phyloP scores from a whole-genome alignment of 2,797 vertebrate species.

The Nyctibius grandis region DNA sequence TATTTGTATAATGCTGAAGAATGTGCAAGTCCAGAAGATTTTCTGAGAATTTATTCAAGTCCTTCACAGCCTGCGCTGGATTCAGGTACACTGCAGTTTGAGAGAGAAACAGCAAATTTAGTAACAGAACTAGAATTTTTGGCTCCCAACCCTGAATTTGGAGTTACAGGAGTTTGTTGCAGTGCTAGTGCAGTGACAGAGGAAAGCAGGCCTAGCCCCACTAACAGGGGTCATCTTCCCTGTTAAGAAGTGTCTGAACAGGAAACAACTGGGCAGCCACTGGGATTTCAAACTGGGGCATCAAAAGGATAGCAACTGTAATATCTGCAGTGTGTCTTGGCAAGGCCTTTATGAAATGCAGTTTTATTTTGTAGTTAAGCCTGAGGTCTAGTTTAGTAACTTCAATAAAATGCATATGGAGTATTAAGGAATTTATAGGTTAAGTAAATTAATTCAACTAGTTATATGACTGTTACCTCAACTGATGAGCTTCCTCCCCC shows the following conservation, averaged over 20 bases:
- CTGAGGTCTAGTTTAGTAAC: not conserved
- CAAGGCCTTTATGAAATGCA: not conserved
- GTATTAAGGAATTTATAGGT: not conserved
- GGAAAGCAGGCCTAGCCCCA: not conserved
- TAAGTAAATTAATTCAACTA: not conserved
- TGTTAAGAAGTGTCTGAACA: not conserved
- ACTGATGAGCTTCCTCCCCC: not conserved
- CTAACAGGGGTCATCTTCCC: no score
- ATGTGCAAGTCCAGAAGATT: slow-evolving; percentile 46
- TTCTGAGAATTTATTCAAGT: slow-evolving; percentile 54
- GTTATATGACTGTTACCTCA: not conserved
- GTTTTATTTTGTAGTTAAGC: not conserved
- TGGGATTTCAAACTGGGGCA: not conserved
- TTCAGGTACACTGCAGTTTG: slow-evolving; percentile 2
- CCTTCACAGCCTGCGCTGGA: slow-evolving; percentile 54
- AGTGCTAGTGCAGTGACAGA: not conserved
- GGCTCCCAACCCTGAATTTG: not conserved
- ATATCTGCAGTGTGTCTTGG: not conserved
- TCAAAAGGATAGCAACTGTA: not conserved
- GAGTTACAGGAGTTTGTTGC: not conserved
- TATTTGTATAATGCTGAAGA: slow-evolving; percentile 32
- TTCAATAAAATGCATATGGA: not conserved
- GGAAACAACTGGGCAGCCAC: not conserved
- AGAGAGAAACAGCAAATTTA: not conserved
- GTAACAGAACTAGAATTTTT: not conserved